Evolutionary conservation across 2,113 vertebrate species (phyloP), one percentile per base, ranked within the genome.

Genomic region (Ovis canadensis): DNA sequence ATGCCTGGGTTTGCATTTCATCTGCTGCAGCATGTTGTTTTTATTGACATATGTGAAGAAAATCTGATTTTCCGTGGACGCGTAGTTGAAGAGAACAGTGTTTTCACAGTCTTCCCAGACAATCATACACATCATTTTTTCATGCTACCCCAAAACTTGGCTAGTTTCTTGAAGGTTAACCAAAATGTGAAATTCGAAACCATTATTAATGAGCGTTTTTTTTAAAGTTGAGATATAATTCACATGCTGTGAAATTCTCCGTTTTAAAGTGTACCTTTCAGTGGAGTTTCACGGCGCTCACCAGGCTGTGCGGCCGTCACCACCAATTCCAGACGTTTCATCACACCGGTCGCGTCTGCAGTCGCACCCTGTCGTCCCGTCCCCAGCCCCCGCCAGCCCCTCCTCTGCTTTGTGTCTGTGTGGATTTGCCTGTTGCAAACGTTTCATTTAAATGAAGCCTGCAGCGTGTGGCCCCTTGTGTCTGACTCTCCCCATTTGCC

Each of bases 391-490:
- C 12, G 6, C 8, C 14, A 2, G 40, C 52, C 31, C 0, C 2
- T 2, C 3, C 6, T 25, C 83, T 25, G 14, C 50, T 27, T 25
- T 31, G 13, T 3, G 36, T 10, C 55, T 6, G 6, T 15, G 1
- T 16, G 54, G 45, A 7, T 13, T 16, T 52, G 45, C 55, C 45
- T 6, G 7, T 15, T 36, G 11, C 6, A 13, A 43, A 36, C 31
- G 29, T n/a, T 83, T 17, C 21, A 0, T 23, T 15, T 10, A 7
- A 13, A 10, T 33, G 27, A 1, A 1, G 0, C 8, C 52, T 31
- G 0, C 3, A 6, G 17, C 0, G 0, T 0, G 12, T 52, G 57
- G 55, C 23, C 52, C 17, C 2, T 7, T 2, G 16, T 2, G 55
- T 55, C 71, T 36, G 57, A 7, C 71, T 17, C 15, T 21, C 3